Base-by-base conservation (phyloP, 2,113 vertebrate species). In the Trematocara marginatum region DNA sequence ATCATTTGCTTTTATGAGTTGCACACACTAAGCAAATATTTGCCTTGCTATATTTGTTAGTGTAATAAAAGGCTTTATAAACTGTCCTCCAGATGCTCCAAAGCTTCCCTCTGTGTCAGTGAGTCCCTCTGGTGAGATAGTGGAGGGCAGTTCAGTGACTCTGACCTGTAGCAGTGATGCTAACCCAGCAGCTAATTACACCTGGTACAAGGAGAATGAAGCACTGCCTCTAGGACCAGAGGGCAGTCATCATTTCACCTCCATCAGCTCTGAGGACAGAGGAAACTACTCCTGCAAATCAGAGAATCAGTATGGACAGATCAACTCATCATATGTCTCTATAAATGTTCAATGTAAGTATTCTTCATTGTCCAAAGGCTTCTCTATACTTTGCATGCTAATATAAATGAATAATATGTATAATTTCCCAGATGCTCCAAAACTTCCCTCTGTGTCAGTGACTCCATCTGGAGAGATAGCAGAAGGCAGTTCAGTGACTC, bases 401-500 rank as follows among this genome's bases (percentile, higher is more conserved):
- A 56, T 81, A 16, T 71, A 18, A 80, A 31, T 29, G 6, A 35
- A 16, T 20, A 13, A 20, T 38, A 6, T 40, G 3, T 45, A 31
- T 31, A 83, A 85, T 54, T 38, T n/a, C 11, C 11, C n/a, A 69
- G 61, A 69, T 40, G 35, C 35, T 40, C 61, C 61, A 20, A 40
- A 23, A 1, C 6, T 5, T 69, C 35, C 61, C 3, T 69, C 61
- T 69, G n/a, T 69, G 35, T 69, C 64, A 69, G 11, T 69, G 64
- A 42, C 0, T 66, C 61, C 35, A 0, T 69, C 64, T 13, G 35
- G 1, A 1, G 64, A 40, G 0, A 42, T 42, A 42, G 64, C 0
- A 1, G 11, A 42, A 0, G 64, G 64, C 35, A 42, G 35, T 13
- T 15, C 64, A 42, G n/a, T 69, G 0, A 42, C 4, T 7, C n/a